Evolutionary conservation across 2,797 vertebrate species (phyloP), one percentile per base, ranked within the genome.

Genomic region (Mastacembelus armatus): DNA sequence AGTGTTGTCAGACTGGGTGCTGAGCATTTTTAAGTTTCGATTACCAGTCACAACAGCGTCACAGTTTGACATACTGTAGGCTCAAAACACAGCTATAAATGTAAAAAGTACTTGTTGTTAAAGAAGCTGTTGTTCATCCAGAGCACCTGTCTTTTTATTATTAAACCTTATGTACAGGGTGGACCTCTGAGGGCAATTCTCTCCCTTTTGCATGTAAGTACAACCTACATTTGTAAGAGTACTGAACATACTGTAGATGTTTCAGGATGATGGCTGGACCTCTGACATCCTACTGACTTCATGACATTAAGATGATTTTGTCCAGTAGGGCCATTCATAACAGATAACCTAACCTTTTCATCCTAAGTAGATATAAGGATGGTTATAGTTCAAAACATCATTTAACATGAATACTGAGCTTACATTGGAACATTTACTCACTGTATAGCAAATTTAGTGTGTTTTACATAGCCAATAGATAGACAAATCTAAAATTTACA

Each of bases 1-100:
- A 52, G 77, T 27, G 47, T 38, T 70, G 59, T 43, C 32, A 33
- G 27, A 30, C 8, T 29, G 14, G 24, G 30, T 11, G 49, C n/a
- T 48, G 44, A 64, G 38, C 7, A 44, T 43, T 30, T 51, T 40
- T 49, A 39, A 58, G 78, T 84, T 84, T 85, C 57, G 10, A 42
- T 80, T 78, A 38, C 21, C 51, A 26, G 26, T 14, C 74, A 51
- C 24, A 47, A 52, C 45, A 35, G 39, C 29, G 22, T 9, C n/a
- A 35, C 11, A 36, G n/a, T n/a, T n/a, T n/a, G n/a, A n/a, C n/a
- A n/a, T n/a, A n/a, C n/a, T n/a, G n/a, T n/a, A n/a, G n/a, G n/a
- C n/a, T n/a, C n/a, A n/a, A n/a, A n/a, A n/a, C n/a, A n/a, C n/a
- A n/a, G n/a, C n/a, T n/a, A n/a, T n/a, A n/a, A n/a, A n/a, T n/a